A percentile compares a stretch with the other conserved stretches of the same genome.
phyloP scores from a whole-genome alignment of 2,113 vertebrate species.

The Cryptotis parvus region DNA sequence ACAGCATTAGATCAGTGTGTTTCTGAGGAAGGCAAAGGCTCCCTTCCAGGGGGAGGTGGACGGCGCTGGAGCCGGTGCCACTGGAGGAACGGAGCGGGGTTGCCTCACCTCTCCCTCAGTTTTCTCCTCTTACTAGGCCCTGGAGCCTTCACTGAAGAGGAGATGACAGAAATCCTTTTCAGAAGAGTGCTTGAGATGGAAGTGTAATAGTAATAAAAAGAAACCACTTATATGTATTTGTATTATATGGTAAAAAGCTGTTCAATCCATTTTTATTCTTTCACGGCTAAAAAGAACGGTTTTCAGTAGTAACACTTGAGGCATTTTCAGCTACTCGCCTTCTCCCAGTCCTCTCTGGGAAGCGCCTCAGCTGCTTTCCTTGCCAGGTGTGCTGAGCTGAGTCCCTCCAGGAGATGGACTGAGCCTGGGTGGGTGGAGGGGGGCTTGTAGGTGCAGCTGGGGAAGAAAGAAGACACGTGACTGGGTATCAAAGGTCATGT shows the following conservation, averaged over 20 bases:
- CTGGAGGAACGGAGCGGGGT: no score
- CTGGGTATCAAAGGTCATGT: no score
- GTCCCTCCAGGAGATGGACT: neutral
- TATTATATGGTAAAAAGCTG: neutral
- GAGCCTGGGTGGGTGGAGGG: neutral
- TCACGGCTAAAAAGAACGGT: neutral
- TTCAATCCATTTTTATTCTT: conserved; percentile 46
- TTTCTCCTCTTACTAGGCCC: neutral
- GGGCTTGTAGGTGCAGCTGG: no score
- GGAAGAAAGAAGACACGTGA: no score
- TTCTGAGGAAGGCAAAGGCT: no score
- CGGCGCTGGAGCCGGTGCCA: no score
- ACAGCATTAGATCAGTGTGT: neutral
- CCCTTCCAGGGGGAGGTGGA: no score
- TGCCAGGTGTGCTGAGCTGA: neutral
- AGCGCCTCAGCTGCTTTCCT: no score
- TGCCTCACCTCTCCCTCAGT: neutral
- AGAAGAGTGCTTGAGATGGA: conserved; percentile 38
- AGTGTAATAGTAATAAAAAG: conserved; percentile 7
- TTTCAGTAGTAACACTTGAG: no score
- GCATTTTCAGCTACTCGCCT: no score
- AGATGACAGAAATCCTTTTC: neutral
- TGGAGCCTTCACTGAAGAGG: neutral
- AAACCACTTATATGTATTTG: neutral
- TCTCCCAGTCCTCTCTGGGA: no score